Conservation (phyloP, 2,113 vertebrate genomes). For the Heterotilapia buettikoferi region DNA sequence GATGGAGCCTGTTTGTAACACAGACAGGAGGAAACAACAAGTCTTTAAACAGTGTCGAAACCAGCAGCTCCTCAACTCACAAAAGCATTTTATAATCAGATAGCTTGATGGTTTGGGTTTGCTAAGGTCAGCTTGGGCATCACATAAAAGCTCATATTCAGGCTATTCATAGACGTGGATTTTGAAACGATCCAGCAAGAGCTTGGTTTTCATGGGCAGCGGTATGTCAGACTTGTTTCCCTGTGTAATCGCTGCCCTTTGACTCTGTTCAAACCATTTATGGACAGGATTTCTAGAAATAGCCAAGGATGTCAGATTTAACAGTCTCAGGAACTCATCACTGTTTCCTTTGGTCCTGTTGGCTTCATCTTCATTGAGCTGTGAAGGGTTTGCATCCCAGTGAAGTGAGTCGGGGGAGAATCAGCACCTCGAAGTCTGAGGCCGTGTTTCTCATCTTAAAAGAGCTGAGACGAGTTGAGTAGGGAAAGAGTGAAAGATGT, state of each 20-base stretch:
- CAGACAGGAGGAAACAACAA: neutral
- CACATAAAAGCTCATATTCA: neutral
- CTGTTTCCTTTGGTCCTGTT: neutral
- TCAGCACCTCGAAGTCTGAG: fast-evolving
- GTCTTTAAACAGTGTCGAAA: neutral
- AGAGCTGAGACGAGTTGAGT: neutral
- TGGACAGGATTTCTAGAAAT: neutral
- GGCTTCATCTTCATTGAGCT: neutral
- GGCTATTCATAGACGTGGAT: neutral
- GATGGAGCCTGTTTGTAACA: neutral
- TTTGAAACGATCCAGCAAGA: fast-evolving
- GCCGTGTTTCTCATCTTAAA: neutral
- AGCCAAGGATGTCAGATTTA: neutral
- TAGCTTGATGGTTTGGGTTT: neutral
- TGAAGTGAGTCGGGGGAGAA: neutral
- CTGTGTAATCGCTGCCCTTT: neutral
- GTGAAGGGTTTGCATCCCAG: neutral
- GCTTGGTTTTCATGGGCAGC: neutral
- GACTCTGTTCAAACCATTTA: neutral
- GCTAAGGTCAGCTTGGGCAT: neutral
- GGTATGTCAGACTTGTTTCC: neutral
- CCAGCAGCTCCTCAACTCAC: neutral
- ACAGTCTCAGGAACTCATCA: neutral
- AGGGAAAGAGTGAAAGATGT: neutral
- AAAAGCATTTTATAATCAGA: neutral